Percentiles rank a stretch among this genome's conserved stretches.
Conservation (phyloP, 1,140 invertebrate species). For the Zaprionus vittiger region DNA sequence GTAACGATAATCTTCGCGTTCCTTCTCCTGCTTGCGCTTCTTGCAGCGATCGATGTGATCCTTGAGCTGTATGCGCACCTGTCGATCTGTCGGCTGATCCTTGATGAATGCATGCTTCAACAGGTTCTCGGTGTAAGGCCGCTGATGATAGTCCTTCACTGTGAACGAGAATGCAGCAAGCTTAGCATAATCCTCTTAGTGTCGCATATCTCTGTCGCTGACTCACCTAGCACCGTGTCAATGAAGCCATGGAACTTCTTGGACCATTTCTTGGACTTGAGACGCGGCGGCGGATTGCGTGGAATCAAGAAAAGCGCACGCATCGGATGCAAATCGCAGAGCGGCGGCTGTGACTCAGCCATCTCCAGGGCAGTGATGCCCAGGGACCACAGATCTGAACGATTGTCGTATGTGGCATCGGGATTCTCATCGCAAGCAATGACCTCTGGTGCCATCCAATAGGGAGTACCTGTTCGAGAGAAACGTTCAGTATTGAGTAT, state of each 20-base stretch:
- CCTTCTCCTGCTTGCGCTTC: conserved; percentile 96
- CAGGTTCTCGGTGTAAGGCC: conserved; percentile 99
- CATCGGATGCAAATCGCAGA: conserved; percentile 99
- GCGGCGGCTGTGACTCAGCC: conserved; percentile 99
- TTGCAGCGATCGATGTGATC: conserved; percentile 99
- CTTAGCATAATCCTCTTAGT: neutral
- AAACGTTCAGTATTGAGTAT: conserved; percentile 1
- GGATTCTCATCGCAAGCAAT: conserved; percentile 99
- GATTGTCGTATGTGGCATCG: conserved; percentile 99
- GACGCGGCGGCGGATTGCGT: conserved; percentile 96
- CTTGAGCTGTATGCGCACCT: conserved; percentile 99
- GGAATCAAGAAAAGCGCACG: conserved; percentile 99
- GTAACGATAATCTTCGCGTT: conserved; percentile 92
- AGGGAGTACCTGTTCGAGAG: conserved; percentile 90
- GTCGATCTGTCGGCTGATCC: conserved; percentile 98
- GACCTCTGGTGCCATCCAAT: conserved; percentile 99
- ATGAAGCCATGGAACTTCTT: conserved; percentile 95
- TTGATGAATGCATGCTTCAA: conserved; percentile 98
- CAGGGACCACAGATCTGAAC: conserved; percentile 99
- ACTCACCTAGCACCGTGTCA: conserved; percentile 86
- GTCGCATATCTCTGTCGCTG: neutral
- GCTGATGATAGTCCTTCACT: conserved; percentile 99
- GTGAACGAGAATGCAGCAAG: conserved; percentile 71
- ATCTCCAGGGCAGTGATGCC: conserved; percentile 99
- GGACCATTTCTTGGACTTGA: conserved; percentile 99